Conservation (phyloP, 2,888 invertebrate species). For the Drosophila neutralis region DNA sequence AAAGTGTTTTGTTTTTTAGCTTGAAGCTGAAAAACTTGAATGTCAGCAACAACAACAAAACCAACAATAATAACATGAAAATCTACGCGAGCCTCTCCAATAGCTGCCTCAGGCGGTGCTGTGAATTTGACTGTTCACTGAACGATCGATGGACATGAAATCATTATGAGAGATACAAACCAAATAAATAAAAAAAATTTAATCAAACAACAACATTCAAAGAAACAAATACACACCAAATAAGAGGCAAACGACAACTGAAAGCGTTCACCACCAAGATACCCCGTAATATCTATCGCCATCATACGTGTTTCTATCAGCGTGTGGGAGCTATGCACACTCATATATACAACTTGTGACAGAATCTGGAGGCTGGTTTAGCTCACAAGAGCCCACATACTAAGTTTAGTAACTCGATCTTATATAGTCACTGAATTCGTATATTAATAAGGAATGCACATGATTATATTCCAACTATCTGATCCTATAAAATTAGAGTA, state of each 20-base stretch:
- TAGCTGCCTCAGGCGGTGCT: conserved; percentile 11
- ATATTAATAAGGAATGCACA: neutral
- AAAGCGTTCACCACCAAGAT: conserved; percentile 7
- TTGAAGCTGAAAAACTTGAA: conserved; percentile 68
- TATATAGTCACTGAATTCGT: neutral
- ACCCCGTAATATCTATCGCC: conserved; percentile 3
- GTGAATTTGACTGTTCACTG: conserved; percentile 45
- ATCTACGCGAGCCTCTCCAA: neutral
- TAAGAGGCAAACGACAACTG: neutral
- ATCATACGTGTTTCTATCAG: neutral
- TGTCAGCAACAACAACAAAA: conserved; percentile 45
- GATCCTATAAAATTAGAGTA: neutral
- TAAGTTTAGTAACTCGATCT: neutral
- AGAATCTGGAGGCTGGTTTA: neutral
- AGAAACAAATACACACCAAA: neutral
- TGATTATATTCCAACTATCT: neutral
- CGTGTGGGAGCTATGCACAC: neutral
- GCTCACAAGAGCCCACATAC: neutral
- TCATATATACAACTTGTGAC: neutral
- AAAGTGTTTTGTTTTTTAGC: conserved; percentile 72
- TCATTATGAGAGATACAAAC: conserved; percentile 23
- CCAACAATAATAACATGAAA: conserved; percentile 32
- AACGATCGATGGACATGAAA: conserved; percentile 57
- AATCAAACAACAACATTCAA: neutral
- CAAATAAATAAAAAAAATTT: neutral